These are phyloP conservation scores for Atlantisia rogersi DNA, from an alignment of 2,113 vertebrate genomes.

Conservation along the genomic window DNA sequence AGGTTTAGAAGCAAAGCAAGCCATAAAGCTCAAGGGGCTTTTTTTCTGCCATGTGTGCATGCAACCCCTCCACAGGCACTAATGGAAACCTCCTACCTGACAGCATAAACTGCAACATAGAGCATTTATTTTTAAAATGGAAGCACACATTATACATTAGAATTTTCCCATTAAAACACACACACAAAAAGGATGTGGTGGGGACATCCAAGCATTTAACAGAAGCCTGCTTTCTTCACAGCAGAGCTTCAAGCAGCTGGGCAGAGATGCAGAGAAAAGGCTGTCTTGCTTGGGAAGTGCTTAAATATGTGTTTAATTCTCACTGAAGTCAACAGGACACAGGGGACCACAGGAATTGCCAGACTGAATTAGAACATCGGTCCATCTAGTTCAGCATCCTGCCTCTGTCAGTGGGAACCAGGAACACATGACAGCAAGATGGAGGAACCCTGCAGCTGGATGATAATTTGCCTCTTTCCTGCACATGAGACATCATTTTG, in stretches of 20 bases:
- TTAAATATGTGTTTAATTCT: neutral
- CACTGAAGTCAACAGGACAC: neutral
- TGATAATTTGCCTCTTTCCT: neutral
- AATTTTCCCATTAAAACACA: neutral
- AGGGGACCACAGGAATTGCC: neutral
- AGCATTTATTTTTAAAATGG: neutral
- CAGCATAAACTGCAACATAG: neutral
- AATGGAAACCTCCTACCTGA: neutral
- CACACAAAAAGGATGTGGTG: neutral
- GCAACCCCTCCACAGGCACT: neutral
- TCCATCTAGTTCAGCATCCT: neutral
- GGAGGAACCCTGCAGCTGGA: neutral
- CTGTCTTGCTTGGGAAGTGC: neutral
- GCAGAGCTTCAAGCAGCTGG: neutral
- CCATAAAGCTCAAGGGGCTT: neutral
- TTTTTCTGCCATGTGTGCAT: neutral
- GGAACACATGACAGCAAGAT: slow-evolving; percentile 7
- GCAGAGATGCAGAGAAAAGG: neutral
- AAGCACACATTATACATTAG: neutral
- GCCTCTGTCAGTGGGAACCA: neutral
- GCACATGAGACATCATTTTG: neutral
- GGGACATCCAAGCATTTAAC: neutral
- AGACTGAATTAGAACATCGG: neutral
- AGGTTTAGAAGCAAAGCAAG: neutral
- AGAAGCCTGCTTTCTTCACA: neutral